These are phyloP conservation scores for Lynx canadensis DNA, from an alignment of 2,113 vertebrate species.

Conservation along the genomic window DNA sequence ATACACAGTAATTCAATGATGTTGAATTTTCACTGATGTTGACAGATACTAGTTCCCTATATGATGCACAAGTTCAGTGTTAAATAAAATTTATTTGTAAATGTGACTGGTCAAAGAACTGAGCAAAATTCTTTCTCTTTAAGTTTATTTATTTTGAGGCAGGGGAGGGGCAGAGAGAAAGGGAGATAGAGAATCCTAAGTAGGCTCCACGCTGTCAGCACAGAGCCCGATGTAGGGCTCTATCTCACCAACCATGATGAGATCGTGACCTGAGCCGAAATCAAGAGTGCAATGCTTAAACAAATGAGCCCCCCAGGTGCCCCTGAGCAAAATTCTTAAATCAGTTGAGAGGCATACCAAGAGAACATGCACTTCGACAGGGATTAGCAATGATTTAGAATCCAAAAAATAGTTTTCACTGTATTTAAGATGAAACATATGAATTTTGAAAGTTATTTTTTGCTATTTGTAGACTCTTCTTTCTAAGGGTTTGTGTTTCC, in stretches of 20 bases:
- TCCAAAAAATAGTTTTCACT: not conserved
- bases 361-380: not conserved
- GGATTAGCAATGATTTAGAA: not conserved
- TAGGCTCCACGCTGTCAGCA: no score
- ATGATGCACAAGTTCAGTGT: not conserved
- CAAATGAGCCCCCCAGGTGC: no score
- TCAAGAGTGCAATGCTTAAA: no score
- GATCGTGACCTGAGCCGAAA: no score
- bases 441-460: conserved; percentile 7
- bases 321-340: conserved; percentile 9
- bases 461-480: not conserved
- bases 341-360: not conserved
- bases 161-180: no score
- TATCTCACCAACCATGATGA: no score
- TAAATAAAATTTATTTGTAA: not conserved
- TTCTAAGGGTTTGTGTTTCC: not conserved
- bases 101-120: not conserved
- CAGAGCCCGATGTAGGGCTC: no score
- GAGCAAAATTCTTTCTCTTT: not conserved
- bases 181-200: no score
- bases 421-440: conserved; percentile 26
- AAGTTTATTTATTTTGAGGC: no score
- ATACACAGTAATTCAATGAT: not conserved
- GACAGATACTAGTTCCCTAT: not conserved
- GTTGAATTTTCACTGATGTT: not conserved